phyloP scores from a whole-genome alignment of 2,888 invertebrate species.

The Nephrotoma guestfalica region DNA sequence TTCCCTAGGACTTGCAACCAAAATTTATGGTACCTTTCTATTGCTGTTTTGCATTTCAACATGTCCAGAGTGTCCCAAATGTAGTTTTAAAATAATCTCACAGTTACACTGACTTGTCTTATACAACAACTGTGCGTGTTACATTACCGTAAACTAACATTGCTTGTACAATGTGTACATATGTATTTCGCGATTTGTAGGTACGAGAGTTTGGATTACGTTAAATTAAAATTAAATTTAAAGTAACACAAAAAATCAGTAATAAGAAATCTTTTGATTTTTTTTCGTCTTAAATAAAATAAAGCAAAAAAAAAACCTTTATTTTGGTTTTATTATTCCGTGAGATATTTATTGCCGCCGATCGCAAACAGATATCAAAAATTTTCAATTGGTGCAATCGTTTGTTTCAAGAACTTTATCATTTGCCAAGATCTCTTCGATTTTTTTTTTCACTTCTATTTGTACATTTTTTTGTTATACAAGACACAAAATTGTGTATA shows the following conservation, averaged over 20 bases:
- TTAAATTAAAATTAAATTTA: neutral
- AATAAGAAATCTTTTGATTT: constrained; percentile 2
- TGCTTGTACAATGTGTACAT: neutral
- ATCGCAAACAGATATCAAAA: constrained; percentile 28
- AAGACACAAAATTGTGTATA: neutral
- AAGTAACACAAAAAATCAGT: neutral
- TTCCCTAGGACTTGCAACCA: no score
- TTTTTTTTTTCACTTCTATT: constrained; percentile 1
- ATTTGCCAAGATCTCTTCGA: neutral
- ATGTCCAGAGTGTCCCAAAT: no score
- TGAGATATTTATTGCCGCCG: constrained; percentile 35
- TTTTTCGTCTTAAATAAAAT: neutral
- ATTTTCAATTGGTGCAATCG: constrained; percentile 11
- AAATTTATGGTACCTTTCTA: no score
- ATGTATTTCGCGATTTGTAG: constrained; percentile 7
- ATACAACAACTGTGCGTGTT: neutral
- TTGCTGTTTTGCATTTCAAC: no score
- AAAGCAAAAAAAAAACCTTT: constrained; percentile 14
- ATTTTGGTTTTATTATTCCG: constrained; percentile 19
- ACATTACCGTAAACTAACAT: neutral
- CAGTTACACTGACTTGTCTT: neutral
- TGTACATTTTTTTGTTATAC: neutral
- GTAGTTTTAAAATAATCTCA: no score
- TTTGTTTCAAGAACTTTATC: constrained; percentile 11
- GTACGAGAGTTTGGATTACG: neutral